These are phyloP conservation scores for Oasisia sp. DNA, from an alignment of 2,888 invertebrate species.

Conservation along the genomic window DNA sequence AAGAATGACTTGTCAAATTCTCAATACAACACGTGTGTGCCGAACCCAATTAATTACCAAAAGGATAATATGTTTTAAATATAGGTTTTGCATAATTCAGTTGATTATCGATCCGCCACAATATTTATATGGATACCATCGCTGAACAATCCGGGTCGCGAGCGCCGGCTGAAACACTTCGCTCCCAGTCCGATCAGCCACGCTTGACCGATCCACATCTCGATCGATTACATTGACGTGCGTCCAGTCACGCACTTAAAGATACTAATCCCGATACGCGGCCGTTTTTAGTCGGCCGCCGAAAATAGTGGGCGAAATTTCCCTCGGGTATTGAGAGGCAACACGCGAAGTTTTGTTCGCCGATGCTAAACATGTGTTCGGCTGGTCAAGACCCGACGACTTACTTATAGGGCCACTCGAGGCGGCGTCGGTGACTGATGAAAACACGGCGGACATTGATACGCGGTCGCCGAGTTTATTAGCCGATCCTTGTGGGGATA, in stretches of 20 bases:
- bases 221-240: background rate
- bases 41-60: background rate
- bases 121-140: background rate
- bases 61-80: background rate
- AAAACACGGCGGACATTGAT: conserved; percentile 1
- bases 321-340: background rate
- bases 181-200: background rate
- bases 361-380: background rate
- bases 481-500: background rate
- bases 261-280: background rate
- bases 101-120: background rate
- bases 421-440: background rate
- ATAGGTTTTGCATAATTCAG: conserved; percentile 13
- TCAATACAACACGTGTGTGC: background rate
- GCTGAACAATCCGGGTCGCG: background rate
- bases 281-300: background rate
- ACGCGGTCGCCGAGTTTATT: background rate
- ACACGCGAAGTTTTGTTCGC: background rate
- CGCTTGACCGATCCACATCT: background rate
- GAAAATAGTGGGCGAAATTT: conserved; percentile 17
- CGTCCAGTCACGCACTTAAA: background rate
- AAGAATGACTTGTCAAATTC: background rate
- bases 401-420: background rate
- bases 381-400: background rate
- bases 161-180: background rate